Conservation (phyloP, 2,113 vertebrate species). For the Anoplopoma fimbria region DNA sequence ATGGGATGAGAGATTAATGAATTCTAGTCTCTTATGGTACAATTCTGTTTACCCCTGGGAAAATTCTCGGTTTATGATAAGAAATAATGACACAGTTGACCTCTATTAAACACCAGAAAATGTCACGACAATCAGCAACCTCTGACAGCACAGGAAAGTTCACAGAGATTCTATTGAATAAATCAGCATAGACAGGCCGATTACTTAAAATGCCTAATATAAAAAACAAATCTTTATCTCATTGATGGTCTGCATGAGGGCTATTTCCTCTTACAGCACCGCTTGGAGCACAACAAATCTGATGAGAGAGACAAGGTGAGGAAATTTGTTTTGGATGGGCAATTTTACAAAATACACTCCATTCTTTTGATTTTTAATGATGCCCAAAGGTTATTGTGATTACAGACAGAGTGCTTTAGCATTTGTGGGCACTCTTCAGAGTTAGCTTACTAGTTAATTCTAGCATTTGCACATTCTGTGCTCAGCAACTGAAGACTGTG, state of each 20-base stretch:
- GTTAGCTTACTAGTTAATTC: conserved; percentile 50
- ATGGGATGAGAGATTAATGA: background rate
- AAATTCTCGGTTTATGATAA: conserved; percentile 14
- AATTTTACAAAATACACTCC: conserved; percentile 45
- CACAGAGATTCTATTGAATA: conserved; percentile 19
- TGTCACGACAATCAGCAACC: conserved; percentile 6
- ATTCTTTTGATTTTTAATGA: conserved; percentile 51
- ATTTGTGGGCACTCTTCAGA: conserved; percentile 40
- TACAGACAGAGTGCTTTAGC: conserved; percentile 13
- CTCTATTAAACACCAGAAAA: conserved; percentile 42
- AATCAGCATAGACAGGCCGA: conserved; percentile 37
- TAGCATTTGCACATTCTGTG: conserved; percentile 18
- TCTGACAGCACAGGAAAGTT: conserved; percentile 6
- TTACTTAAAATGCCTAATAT: conserved; percentile 35
- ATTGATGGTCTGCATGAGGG: conserved; percentile 22
- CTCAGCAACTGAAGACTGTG: conserved; percentile 49
- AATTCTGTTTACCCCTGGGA: conserved; percentile 14
- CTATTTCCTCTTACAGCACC: conserved; percentile 39
- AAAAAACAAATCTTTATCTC: conserved; percentile 43
- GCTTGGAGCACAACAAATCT: conserved; percentile 46
- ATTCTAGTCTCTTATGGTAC: background rate
- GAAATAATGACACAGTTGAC: conserved; percentile 37
- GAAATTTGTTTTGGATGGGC: conserved; percentile 64
- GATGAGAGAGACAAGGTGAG: conserved; percentile 39
- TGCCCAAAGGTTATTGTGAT: conserved; percentile 54